These are phyloP conservation scores for Chelonus formosanus DNA, from an alignment of 2,888 invertebrate species.

Conservation along the genomic window DNA sequence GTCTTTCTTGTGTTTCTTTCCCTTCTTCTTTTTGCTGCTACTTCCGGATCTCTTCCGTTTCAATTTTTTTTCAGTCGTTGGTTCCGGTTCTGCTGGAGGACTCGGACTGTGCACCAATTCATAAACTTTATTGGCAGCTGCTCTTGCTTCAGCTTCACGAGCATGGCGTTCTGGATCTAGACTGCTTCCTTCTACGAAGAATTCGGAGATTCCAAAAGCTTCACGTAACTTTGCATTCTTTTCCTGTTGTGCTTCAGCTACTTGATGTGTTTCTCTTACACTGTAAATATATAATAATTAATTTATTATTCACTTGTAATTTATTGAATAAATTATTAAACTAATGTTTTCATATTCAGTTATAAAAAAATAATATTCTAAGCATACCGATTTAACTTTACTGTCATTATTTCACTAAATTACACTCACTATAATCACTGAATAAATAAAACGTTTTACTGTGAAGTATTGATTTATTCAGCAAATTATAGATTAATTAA, in stretches of 20 bases:
- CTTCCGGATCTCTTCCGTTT: constrained; percentile 64
- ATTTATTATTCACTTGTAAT: background rate
- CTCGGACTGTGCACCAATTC: constrained; percentile 82
- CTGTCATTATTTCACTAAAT: too few relatives aligned
- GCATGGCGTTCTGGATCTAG: constrained; percentile 82
- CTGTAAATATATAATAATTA: constrained; percentile 67
- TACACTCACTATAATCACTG: too few relatives aligned
- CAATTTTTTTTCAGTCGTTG: constrained; percentile 57
- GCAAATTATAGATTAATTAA: too few relatives aligned
- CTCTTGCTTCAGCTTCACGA: constrained; percentile 69
- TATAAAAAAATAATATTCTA: too few relatives aligned
- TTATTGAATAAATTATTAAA: too few relatives aligned
- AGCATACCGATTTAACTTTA: too few relatives aligned
- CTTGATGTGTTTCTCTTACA: constrained; percentile 94
- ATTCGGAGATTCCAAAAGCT: constrained; percentile 93
- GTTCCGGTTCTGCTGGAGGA: constrained; percentile 47
- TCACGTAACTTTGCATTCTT: constrained; percentile 93
- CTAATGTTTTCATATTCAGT: too few relatives aligned
- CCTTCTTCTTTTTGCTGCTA: constrained; percentile 73
- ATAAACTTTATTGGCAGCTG: constrained; percentile 70
- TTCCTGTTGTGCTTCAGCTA: constrained; percentile 94
- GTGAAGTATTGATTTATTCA: too few relatives aligned
- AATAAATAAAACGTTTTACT: too few relatives aligned
- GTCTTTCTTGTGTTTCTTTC: constrained; percentile 74
- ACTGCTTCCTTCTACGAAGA: constrained; percentile 93